These are phyloP conservation scores for Clavelina lepadiformis DNA, from an alignment of 23 tunicate species.

Conservation along the genomic window DNA sequence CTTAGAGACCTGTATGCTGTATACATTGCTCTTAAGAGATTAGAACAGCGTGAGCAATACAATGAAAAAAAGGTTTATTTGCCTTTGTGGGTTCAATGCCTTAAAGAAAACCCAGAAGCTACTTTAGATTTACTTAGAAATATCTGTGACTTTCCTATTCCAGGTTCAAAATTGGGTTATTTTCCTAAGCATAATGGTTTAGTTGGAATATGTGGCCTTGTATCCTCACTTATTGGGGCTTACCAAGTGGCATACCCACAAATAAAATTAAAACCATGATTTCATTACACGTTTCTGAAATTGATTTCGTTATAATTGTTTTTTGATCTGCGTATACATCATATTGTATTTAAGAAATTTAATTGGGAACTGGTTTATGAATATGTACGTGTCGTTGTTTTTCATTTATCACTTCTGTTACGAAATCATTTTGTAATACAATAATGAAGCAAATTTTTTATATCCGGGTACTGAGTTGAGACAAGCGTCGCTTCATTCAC, in stretches of 20 bases:
- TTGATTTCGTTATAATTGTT: too few relatives aligned
- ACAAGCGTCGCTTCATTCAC: too few relatives aligned
- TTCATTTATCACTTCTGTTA: too few relatives aligned
- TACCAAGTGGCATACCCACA: slow-evolving; percentile 62
- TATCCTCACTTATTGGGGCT: slow-evolving; percentile 67
- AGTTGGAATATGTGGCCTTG: slow-evolving; percentile 65
- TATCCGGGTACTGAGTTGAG: too few relatives aligned
- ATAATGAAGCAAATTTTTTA: too few relatives aligned
- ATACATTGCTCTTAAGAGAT: slow-evolving; percentile 9
- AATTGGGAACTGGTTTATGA: too few relatives aligned
- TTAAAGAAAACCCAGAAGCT: slow-evolving; percentile 36
- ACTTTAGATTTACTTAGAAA: slow-evolving; percentile 63
- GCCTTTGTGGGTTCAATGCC: neutral
- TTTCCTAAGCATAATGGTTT: slow-evolving; percentile 64
- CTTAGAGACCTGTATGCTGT: slow-evolving; percentile 58
- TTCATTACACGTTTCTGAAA: too few relatives aligned
- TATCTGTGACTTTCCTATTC: slow-evolving; percentile 70
- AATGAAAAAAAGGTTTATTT: neutral
- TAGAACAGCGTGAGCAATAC: slow-evolving; percentile 1
- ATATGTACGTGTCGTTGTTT: too few relatives aligned
- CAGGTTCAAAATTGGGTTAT: slow-evolving; percentile 71
- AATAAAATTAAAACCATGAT: slow-evolving; percentile 54
- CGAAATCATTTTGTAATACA: too few relatives aligned
- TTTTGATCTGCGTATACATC: too few relatives aligned
- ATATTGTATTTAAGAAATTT: too few relatives aligned